Evolutionary conservation across 2,113 vertebrate genomes (phyloP).

Genomic region (Oriolus oriolus): DNA sequence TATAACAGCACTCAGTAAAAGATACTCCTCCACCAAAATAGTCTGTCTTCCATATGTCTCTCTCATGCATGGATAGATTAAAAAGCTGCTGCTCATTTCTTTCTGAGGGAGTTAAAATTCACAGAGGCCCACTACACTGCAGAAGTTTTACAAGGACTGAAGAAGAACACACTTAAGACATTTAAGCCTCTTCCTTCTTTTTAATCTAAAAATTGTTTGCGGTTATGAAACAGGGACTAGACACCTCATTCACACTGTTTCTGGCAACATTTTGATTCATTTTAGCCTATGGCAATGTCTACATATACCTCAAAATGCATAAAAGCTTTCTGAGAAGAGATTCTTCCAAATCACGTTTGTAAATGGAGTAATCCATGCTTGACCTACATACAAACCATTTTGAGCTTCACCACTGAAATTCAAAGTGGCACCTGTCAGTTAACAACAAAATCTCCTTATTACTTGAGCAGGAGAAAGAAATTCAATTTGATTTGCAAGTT

Average conservation of each 20-base stretch:
- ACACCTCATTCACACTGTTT: not conserved
- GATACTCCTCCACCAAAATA: not conserved
- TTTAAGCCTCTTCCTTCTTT: not conserved
- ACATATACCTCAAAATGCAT: not conserved
- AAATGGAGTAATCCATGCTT: slow-evolving; percentile 35
- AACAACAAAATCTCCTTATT: slow-evolving; percentile 19
- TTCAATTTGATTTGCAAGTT: slow-evolving; percentile 13
- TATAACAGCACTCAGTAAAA: not conserved
- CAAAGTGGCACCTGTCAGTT: slow-evolving; percentile 47
- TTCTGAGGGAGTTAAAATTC: not conserved
- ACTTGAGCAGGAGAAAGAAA: slow-evolving; percentile 7
- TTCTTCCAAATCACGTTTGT: not conserved
- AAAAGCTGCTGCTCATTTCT: not conserved
- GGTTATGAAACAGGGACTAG: not conserved
- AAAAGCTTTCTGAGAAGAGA: slow-evolving; percentile 5
- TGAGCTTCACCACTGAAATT: slow-evolving; percentile 17
- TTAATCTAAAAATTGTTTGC: not conserved
- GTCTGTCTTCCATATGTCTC: not conserved
- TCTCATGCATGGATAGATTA: not conserved
- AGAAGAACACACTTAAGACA: not conserved
- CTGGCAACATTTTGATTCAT: not conserved
- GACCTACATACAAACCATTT: slow-evolving; percentile 27
- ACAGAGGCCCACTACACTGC: not conserved
- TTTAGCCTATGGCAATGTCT: not conserved
- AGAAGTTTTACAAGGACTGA: not conserved